These are phyloP conservation scores for Nasua narica DNA, from an alignment of 2,797 vertebrate genomes.

Conservation along the genomic window DNA sequence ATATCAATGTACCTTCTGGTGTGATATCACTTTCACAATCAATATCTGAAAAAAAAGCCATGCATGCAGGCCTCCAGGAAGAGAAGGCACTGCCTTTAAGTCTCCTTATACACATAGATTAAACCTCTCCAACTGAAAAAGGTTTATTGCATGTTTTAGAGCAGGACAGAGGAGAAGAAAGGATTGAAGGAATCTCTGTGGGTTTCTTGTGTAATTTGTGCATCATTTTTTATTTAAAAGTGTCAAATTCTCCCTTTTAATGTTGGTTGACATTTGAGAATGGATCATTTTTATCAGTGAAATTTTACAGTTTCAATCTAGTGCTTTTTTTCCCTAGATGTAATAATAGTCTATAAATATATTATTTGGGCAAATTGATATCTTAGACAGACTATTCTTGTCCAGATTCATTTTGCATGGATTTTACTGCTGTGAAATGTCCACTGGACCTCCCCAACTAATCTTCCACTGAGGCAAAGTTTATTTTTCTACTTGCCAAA, in stretches of 20 bases:
- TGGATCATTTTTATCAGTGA: constrained; percentile 78
- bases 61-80: constrained; percentile 70
- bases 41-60: constrained; percentile 84
- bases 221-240: constrained; percentile 84
- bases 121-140: constrained; percentile 76
- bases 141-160: constrained; percentile 76
- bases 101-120: constrained; percentile 77
- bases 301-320: constrained; percentile 78
- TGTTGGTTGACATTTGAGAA: constrained; percentile 75
- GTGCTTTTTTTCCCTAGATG: constrained; percentile 57
- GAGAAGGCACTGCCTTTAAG: constrained; percentile 63
- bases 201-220: constrained; percentile 81
- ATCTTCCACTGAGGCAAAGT: constrained; percentile 30
- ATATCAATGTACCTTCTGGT: constrained; percentile 88
- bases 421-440: constrained; percentile 46
- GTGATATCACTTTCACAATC: constrained; percentile 89
- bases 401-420: constrained; percentile 72
- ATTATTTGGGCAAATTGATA: constrained; percentile 77
- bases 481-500: constrained; percentile 66
- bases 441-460: constrained; percentile 54
- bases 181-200: constrained; percentile 74
- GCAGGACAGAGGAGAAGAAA: constrained; percentile 27
- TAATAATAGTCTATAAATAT: constrained; percentile 74
- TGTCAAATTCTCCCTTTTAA: constrained; percentile 68
- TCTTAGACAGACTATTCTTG: constrained; percentile 65